A percentile compares a stretch with the other conserved stretches of the same genome.
Evolutionary conservation across 2,113 vertebrate species (phyloP).

Genomic region (Paradoxurus hermaphroditus): DNA sequence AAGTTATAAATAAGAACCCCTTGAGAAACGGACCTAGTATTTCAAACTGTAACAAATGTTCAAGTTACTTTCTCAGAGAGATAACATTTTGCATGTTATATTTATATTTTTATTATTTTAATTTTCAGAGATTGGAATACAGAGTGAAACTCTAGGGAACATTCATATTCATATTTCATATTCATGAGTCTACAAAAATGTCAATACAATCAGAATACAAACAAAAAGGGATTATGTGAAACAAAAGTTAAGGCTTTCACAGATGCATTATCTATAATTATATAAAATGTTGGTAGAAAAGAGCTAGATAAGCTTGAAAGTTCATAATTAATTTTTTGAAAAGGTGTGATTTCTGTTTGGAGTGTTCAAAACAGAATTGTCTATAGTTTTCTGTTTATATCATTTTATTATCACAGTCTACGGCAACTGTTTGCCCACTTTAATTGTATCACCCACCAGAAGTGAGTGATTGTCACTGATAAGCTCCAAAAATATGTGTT

Average conservation of each 20-base stretch:
- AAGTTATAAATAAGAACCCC: not conserved
- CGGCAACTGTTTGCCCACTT: not conserved
- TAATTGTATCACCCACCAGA: accelerated
- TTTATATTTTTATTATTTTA: not conserved
- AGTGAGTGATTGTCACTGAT: not conserved
- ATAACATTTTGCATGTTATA: not conserved
- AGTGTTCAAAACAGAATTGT: not conserved
- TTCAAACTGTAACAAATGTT: not conserved
- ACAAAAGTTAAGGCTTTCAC: not conserved
- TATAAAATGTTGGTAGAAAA: not conserved
- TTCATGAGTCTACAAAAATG: not conserved
- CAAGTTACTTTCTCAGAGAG: not conserved
- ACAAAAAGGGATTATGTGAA: not conserved
- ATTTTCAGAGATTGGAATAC: not conserved
- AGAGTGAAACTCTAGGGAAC: not conserved
- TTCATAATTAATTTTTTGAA: not conserved
- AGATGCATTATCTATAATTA: not conserved
- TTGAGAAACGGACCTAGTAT: not conserved
- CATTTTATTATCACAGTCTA: not conserved
- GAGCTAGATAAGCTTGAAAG: not conserved
- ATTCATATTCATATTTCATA: not conserved
- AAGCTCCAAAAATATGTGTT: not conserved
- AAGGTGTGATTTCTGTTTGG: not conserved
- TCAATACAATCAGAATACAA: not conserved
- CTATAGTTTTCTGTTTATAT: not conserved